phyloP scores from a whole-genome alignment of 2,797 vertebrate species.

The Taenioides sp. region DNA sequence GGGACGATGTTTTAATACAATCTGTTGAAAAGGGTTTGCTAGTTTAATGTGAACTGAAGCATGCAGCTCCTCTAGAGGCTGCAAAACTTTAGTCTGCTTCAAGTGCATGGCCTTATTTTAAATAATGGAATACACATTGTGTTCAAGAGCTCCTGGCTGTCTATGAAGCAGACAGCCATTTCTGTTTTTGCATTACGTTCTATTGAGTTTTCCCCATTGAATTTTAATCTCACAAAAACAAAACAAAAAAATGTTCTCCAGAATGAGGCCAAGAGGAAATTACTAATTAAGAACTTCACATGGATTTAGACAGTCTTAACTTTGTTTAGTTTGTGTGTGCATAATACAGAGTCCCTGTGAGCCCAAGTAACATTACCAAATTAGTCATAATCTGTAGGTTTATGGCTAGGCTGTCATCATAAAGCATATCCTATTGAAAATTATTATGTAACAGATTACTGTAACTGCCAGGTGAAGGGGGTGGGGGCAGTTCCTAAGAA shows the following conservation, averaged over 20 bases:
- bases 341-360: conserved; percentile 33
- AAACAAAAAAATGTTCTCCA: conserved; percentile 50
- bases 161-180: conserved; percentile 40
- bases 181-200: conserved; percentile 65
- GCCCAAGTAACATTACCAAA: neutral
- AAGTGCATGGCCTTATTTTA: conserved; percentile 50
- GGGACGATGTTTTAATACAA: conserved; percentile 54
- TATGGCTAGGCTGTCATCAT: neutral
- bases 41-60: conserved; percentile 71
- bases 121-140: conserved; percentile 70
- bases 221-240: conserved; percentile 60
- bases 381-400: neutral
- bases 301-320: conserved; percentile 52
- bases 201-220: conserved; percentile 56
- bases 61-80: conserved; percentile 50
- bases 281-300: conserved; percentile 54
- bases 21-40: conserved; percentile 43
- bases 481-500: neutral
- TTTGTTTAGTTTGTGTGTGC: conserved; percentile 40
- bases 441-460: neutral
- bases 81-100: conserved; percentile 55
- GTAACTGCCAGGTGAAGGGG: neutral
- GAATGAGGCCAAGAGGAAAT: conserved; percentile 67
- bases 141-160: conserved; percentile 63
- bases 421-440: neutral